These are phyloP conservation scores for Hiodon tergisus DNA, from an alignment of 2,113 vertebrate genomes.

Conservation along the genomic window DNA sequence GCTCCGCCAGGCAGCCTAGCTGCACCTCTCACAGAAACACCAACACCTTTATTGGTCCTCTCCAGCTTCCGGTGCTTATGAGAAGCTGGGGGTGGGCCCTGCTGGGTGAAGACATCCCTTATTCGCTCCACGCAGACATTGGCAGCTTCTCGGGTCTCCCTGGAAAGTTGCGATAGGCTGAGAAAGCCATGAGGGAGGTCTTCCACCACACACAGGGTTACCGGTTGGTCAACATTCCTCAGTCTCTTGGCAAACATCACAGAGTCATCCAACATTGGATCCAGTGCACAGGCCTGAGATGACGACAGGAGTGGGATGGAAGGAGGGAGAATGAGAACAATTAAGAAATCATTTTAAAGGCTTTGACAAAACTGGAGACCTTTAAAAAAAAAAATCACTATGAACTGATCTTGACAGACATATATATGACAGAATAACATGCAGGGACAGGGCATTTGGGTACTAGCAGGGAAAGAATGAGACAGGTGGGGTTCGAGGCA, in stretches of 20 bases:
- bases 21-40: slow-evolving; percentile 32
- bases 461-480: neutral
- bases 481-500: neutral
- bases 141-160: slow-evolving; percentile 72
- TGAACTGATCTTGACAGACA: neutral
- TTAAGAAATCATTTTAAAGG: neutral
- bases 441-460: too few species aligned
- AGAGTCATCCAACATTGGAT: slow-evolving; percentile 88
- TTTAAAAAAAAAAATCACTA: neutral
- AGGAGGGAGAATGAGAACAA: neutral
- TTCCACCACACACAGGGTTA: slow-evolving; percentile 77
- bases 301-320: neutral
- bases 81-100: slow-evolving; percentile 50
- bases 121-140: slow-evolving; percentile 71
- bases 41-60: slow-evolving; percentile 44
- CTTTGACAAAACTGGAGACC: too few species aligned
- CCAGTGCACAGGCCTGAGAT: slow-evolving; percentile 77
- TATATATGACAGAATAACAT: too few species aligned
- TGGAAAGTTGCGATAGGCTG: slow-evolving; percentile 75
- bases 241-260: slow-evolving; percentile 84
- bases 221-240: slow-evolving; percentile 61
- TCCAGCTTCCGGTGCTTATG: slow-evolving; percentile 70
- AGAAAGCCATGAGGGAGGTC: slow-evolving; percentile 89
- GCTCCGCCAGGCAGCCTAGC: slow-evolving; percentile 29
- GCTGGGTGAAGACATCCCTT: slow-evolving; percentile 59